Evolutionary conservation across 2,888 invertebrate genomes (phyloP), one percentile per base, ranked within the genome.

Genomic region (Suillia variegata): DNA sequence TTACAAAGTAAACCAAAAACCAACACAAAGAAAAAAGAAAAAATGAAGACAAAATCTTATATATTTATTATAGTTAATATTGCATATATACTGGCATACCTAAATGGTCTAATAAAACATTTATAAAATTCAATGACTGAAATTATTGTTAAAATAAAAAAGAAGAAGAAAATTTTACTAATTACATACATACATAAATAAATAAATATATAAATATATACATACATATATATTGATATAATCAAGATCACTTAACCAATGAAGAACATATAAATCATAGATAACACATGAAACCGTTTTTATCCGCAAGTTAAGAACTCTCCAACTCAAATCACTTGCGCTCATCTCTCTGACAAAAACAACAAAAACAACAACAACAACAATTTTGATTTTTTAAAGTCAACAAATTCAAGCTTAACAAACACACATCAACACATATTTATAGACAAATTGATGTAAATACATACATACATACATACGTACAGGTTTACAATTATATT

Each of bases 111-210:
- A 56, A 58, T 26, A 38, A 52, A n/a, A 21, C 12, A 48, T 42
- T 13, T 15, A 49, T 49, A 63, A 64, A 61, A 58, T 59, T 59
- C 54, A 72, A 75, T 65, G 78, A 77, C 79, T 73, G 77, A 75
- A 76, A 71, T 71, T 76, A 77, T 78, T 78, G 78, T 79, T 78
- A 78, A 77, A 75, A n/a, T n/a, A n/a, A n/a, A n/a, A n/a, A n/a
- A n/a, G n/a, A n/a, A n/a, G n/a, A n/a, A n/a, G n/a, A 70, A 65
- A 65, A 60, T 73, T 76, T 69, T 70, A 69, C 67, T 69, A 73
- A 77, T 70, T 53, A 53, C 42, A 50, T 56, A 56, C 42, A n/a
- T n/a, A n/a, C n/a, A n/a, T n/a, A n/a, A n/a, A n/a, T n/a, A n/a
- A n/a, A n/a, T n/a, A n/a, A n/a, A n/a, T n/a, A n/a, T n/a, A n/a